Conservation (phyloP, 53 echinoderm and acorn worm species). For the Crossaster papposus region DNA sequence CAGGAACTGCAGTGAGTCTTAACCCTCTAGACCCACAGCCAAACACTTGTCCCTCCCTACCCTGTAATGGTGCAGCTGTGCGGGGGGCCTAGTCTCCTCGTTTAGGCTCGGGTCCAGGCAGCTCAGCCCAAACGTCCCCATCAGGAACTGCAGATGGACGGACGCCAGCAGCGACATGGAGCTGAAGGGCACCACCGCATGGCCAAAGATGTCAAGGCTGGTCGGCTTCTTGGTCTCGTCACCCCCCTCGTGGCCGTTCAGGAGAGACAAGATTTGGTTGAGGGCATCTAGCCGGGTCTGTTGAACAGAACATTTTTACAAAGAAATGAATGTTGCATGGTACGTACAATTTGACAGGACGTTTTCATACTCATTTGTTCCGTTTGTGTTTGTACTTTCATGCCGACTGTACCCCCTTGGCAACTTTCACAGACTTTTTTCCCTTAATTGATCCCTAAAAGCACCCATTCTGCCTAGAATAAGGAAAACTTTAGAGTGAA, state of each 20-base stretch:
- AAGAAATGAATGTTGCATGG: neutral
- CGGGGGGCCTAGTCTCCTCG: constrained; percentile 54
- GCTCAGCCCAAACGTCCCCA: constrained; percentile 89
- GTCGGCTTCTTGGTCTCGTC: constrained; percentile 78
- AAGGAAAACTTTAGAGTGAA: no score
- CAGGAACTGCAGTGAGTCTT: constrained; percentile 70
- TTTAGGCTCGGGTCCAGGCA: constrained; percentile 66
- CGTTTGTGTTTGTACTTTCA: no score
- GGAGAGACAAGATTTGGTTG: constrained; percentile 87
- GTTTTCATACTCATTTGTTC: no score
- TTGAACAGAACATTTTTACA: neutral
- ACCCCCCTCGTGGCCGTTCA: constrained; percentile 84
- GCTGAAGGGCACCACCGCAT: constrained; percentile 73
- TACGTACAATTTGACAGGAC: no score
- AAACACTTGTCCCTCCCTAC: constrained; percentile 19
- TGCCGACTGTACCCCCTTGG: no score
- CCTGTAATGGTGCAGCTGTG: constrained; percentile 81
- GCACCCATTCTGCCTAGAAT: no score
- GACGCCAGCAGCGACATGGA: constrained; percentile 88
- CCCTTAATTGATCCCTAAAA: no score
- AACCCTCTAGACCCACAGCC: no score
- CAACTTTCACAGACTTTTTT: no score
- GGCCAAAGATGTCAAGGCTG: constrained; percentile 34
- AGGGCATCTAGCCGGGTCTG: constrained; percentile 91
- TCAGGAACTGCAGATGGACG: constrained; percentile 91